Percentiles rank a stretch among this genome's conserved stretches.
phyloP scores from a whole-genome alignment of 2,888 invertebrate species.

The Synanthedon vespiformis region DNA sequence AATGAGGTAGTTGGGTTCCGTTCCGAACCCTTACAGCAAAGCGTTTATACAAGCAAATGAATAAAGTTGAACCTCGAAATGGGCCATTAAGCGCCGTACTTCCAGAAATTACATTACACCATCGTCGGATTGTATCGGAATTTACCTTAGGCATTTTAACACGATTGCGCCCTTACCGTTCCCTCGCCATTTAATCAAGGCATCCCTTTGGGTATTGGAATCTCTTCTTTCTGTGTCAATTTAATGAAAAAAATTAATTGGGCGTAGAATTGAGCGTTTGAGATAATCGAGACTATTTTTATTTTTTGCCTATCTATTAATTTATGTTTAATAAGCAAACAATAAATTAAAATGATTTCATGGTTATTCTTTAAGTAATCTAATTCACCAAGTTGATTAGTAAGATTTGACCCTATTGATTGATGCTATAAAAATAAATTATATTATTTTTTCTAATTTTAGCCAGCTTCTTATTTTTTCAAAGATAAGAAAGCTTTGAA shows the following conservation, averaged over 20 bases:
- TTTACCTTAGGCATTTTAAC: conserved; percentile 26
- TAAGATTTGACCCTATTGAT: too few species aligned
- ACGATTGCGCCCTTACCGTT: conserved; percentile 20
- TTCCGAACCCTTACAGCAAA: conserved; percentile 6
- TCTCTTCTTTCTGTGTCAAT: conserved; percentile 23
- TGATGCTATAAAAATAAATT: too few species aligned
- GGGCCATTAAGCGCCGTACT: conserved; percentile 37
- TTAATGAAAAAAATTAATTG: conserved; percentile 36
- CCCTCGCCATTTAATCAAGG: conserved; percentile 41
- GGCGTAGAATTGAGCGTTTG: conserved; percentile 18
- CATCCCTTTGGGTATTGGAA: conserved; percentile 24
- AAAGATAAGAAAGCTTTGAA: too few species aligned
- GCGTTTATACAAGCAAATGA: conserved; percentile 14
- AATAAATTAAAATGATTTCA: too few species aligned
- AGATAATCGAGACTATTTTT: neutral
- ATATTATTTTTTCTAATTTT: too few species aligned
- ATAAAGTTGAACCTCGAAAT: conserved; percentile 38
- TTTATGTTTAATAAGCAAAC: too few species aligned
- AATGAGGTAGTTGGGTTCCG: conserved; percentile 12
- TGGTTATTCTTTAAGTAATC: too few species aligned
- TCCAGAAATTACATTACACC: conserved; percentile 36
- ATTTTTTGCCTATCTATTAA: too few species aligned
- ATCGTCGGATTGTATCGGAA: conserved; percentile 35
- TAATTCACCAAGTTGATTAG: too few species aligned
- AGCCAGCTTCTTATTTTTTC: too few species aligned